Evolutionary conservation across 2,888 invertebrate genomes (phyloP).

Genomic region (Xylocampa areola): DNA sequence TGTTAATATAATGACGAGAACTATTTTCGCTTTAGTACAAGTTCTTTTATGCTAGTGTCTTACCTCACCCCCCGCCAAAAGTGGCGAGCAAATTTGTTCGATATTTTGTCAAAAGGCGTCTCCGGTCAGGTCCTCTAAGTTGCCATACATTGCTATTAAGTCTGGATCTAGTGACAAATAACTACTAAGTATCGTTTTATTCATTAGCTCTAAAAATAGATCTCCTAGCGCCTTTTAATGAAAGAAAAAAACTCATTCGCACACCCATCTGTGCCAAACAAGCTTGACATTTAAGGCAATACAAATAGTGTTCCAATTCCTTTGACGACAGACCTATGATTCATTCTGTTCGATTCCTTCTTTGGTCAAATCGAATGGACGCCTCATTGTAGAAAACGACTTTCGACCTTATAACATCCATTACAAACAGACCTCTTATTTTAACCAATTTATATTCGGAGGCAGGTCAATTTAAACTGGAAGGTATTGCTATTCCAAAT

Average conservation of each 20-base stretch:
- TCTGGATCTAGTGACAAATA: conserved; percentile 21
- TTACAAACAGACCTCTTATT: conserved; percentile 33
- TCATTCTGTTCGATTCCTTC: conserved; percentile 68
- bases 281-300: conserved; percentile 44
- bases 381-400: conserved; percentile 61
- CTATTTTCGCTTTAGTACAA: too few relatives aligned
- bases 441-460: conserved; percentile 31
- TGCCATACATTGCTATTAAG: conserved; percentile 28
- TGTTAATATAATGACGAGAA: too few relatives aligned
- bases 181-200: conserved; percentile 30
- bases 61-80: too few relatives aligned
- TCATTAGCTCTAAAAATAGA: conserved; percentile 60
- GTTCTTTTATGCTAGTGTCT: too few relatives aligned
- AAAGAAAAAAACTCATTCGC: conserved; percentile 26
- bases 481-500: conserved; percentile 26
- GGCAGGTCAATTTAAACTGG: conserved; percentile 52
- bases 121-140: too few relatives aligned
- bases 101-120: too few relatives aligned
- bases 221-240: conserved; percentile 43
- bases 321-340: conserved; percentile 60
- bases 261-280: conserved; percentile 25
- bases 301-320: conserved; percentile 56
- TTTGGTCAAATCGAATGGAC: conserved; percentile 75
- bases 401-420: conserved; percentile 65
- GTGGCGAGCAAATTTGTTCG: too few relatives aligned